A percentile compares a stretch with the other conserved stretches of the same genome.
Conservation (phyloP, 2,888 invertebrate genomes). For the Lasioglossum figueresi region DNA sequence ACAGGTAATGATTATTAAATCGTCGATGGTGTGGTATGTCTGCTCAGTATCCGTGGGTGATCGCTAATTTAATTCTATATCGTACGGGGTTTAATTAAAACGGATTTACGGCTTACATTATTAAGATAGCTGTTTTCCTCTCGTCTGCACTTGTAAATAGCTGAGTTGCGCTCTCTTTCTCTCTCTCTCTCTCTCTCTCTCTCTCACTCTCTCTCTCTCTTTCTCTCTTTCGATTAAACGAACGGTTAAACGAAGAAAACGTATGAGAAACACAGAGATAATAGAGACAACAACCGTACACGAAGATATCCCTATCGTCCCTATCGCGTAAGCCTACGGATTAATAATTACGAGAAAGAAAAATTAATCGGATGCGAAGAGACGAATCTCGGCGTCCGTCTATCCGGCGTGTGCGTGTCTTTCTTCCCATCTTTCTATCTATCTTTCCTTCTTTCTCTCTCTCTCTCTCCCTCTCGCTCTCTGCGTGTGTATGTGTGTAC, state of each 20-base stretch:
- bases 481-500: conserved; percentile 13
- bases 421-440: not conserved
- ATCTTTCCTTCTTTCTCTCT: not conserved
- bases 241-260: conserved; percentile 18
- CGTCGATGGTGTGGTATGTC: conserved; percentile 54
- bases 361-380: conserved; percentile 20
- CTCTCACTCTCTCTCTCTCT: not conserved
- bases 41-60: conserved; percentile 66
- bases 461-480: conserved; percentile 14
- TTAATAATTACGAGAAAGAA: conserved; percentile 50
- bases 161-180: conserved; percentile 30
- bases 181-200: not conserved
- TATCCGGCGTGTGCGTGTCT: conserved; percentile 6
- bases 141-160: conserved; percentile 48
- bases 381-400: conserved; percentile 31
- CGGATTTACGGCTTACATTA: conserved; percentile 74
- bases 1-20: conserved; percentile 44
- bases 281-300: conserved; percentile 28
- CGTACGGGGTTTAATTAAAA: conserved; percentile 57
- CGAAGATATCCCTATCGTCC: conserved; percentile 52
- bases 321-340: conserved; percentile 64
- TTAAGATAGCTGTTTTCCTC: conserved; percentile 75
- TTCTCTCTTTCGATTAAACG: not conserved
- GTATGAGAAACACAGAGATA: conserved; percentile 29
- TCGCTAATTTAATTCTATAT: conserved; percentile 59